These are phyloP conservation scores for Anguilla pacifica DNA, from an alignment of 2,797 vertebrate species.

Conservation along the genomic window DNA sequence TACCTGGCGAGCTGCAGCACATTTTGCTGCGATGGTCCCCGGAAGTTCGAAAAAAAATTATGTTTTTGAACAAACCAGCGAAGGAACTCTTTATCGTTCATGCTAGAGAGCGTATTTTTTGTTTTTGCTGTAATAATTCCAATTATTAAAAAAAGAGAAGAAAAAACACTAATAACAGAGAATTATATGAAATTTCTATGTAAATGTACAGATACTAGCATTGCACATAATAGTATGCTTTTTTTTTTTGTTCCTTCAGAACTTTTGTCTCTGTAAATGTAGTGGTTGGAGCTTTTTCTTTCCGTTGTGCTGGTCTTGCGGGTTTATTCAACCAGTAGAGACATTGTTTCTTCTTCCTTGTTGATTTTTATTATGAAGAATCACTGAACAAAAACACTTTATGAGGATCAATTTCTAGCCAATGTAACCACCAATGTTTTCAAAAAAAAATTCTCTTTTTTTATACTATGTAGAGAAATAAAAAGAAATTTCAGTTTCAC, in stretches of 20 bases:
- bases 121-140: conserved; percentile 90
- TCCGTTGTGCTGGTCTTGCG: conserved; percentile 89
- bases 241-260: conserved; percentile 82
- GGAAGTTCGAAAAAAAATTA: conserved; percentile 58
- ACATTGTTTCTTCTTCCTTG: conserved; percentile 64
- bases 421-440: conserved; percentile 73
- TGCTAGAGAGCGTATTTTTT: conserved; percentile 85
- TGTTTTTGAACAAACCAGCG: conserved; percentile 71
- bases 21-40: conserved; percentile 76
- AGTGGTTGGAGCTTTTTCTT: conserved; percentile 83
- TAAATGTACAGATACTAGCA: conserved; percentile 99
- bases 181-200: conserved; percentile 92
- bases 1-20: conserved; percentile 75
- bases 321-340: conserved; percentile 83
- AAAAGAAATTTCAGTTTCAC: conserved; percentile 56
- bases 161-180: conserved; percentile 90
- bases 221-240: conserved; percentile 94
- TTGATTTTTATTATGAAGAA: conserved; percentile 63
- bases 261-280: conserved; percentile 93
- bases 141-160: conserved; percentile 77
- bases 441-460: conserved; percentile 63
- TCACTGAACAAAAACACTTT: conserved; percentile 62
- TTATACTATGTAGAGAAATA: conserved; percentile 67
- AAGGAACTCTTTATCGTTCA: conserved; percentile 82
- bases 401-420: conserved; percentile 71